A percentile compares a stretch with the other conserved stretches of the same genome.
These are phyloP conservation scores for Cyphomyrus plagiostoma DNA, from an alignment of 2,113 vertebrate species.

Conservation along the genomic window DNA sequence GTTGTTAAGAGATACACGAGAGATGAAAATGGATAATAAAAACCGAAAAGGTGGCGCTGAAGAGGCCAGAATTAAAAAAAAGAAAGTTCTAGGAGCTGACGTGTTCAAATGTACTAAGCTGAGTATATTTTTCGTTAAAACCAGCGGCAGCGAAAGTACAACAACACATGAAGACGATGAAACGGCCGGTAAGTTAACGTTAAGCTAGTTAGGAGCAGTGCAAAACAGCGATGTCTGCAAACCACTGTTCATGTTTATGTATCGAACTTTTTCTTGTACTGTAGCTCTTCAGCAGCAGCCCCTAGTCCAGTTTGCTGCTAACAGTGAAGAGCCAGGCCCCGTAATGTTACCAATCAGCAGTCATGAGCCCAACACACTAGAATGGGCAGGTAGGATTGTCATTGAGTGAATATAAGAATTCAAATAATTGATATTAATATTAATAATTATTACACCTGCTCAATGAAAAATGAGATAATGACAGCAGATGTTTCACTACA, in stretches of 20 bases:
- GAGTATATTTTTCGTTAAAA: no score
- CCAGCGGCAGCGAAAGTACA: no score
- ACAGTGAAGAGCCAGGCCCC: slow-evolving; percentile 6
- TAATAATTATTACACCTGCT: not conserved
- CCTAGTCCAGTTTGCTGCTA: not conserved
- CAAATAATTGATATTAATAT: not conserved
- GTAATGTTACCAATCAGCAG: not conserved
- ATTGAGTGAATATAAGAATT: slow-evolving; percentile 7
- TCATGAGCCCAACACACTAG: slow-evolving; percentile 8
- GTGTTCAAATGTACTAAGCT: no score
- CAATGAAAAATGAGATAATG: slow-evolving; percentile 7
- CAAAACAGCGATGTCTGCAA: not conserved
- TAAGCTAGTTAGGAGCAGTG: not conserved
- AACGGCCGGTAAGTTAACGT: not conserved
- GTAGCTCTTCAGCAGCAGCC: slow-evolving; percentile 1
- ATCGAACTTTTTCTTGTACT: slow-evolving; percentile 3
- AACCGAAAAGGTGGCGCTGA: no score
- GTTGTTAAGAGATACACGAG: no score
- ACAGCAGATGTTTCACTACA: not conserved
- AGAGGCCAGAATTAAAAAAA: no score
- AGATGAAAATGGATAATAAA: no score
- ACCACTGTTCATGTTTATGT: not conserved
- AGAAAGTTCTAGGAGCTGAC: no score
- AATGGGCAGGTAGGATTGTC: not conserved
- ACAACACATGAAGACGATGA: no score